phyloP scores from a whole-genome alignment of 1,140 invertebrate species.

The Sycobia sp. region DNA sequence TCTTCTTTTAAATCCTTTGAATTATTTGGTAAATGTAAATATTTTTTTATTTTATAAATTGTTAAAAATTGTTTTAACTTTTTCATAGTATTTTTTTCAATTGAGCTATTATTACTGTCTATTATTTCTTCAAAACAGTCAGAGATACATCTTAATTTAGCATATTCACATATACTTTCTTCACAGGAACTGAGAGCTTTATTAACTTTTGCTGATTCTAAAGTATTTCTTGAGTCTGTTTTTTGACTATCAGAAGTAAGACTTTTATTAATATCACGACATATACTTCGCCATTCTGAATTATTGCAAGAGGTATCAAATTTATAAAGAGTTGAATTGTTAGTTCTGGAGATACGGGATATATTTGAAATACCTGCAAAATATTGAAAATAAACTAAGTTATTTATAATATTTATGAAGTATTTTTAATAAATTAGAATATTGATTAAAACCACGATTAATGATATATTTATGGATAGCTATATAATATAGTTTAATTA shows the following conservation, averaged over 20 bases:
- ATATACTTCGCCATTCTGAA: constrained; percentile 31
- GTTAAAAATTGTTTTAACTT: constrained; percentile 42
- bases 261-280: constrained; percentile 24
- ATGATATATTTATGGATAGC: too few species aligned
- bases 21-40: constrained; percentile 39
- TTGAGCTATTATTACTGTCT: constrained; percentile 18
- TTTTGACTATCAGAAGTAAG: constrained; percentile 14
- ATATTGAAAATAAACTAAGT: constrained; percentile 24
- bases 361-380: constrained; percentile 45
- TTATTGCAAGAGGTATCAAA: constrained; percentile 36
- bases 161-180: constrained; percentile 39
- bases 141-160: constrained; percentile 40
- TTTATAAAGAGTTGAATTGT: constrained; percentile 31
- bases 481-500: too few species aligned
- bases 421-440: neutral
- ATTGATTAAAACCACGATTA: too few species aligned
- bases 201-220: constrained; percentile 23
- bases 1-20: constrained; percentile 38
- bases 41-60: constrained; percentile 42
- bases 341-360: constrained; percentile 41
- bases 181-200: constrained; percentile 39
- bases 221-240: constrained; percentile 32
- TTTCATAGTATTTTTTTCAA: constrained; percentile 22
- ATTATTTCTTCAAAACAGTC: constrained; percentile 39
- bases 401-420: neutral